Conservation (phyloP, 2,797 vertebrate genomes). For the Uromys caudimaculatus region DNA sequence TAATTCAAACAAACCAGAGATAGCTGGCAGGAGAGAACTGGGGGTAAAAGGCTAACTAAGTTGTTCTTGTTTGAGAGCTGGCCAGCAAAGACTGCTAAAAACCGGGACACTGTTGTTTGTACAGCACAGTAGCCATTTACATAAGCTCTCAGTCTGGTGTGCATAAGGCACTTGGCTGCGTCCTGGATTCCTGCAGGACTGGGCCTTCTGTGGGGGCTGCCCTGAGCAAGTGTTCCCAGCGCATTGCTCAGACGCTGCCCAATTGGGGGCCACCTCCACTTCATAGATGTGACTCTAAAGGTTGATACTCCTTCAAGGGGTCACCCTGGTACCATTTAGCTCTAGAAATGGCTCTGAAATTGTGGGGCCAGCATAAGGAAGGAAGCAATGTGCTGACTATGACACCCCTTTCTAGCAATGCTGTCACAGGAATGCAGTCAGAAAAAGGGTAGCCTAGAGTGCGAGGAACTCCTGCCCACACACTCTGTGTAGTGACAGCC, state of each 20-base stretch:
- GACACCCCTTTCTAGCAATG: rapidly evolving
- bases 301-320: background rate
- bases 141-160: background rate
- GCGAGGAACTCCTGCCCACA: background rate
- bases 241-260: background rate
- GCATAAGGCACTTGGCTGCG: background rate
- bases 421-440: rapidly evolving
- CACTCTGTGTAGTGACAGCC: rapidly evolving
- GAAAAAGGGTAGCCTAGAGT: rapidly evolving
- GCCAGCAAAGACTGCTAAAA: background rate
- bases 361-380: rapidly evolving
- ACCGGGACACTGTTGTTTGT: background rate
- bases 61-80: background rate
- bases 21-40: background rate
- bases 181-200: background rate
- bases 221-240: no score
- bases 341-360: background rate
- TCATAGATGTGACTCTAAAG: background rate
- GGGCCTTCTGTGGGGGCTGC: no score
- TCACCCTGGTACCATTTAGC: background rate
- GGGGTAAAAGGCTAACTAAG: background rate
- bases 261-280: rapidly evolving
- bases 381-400: rapidly evolving
- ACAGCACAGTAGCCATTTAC: background rate
- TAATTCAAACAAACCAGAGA: slow-evolving; percentile 1